phyloP scores from a whole-genome alignment of 2,113 vertebrate genomes.

The Halcyon malimbica region DNA sequence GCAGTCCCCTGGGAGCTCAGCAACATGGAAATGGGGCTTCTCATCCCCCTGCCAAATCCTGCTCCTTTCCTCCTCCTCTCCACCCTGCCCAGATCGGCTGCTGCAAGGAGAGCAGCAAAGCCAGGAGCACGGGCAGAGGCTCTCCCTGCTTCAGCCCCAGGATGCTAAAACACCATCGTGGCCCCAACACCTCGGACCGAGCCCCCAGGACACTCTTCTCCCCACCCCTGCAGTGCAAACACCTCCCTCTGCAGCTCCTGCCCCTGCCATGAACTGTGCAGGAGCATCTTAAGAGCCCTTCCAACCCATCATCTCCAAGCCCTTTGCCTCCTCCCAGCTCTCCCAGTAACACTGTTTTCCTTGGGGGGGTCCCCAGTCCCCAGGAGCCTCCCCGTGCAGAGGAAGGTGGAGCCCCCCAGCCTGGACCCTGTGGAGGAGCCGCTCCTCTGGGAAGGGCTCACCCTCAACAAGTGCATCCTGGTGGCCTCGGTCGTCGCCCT shows the following conservation, averaged over 20 bases:
- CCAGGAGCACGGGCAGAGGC: rapidly evolving
- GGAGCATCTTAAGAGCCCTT: not conserved
- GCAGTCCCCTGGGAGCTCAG: not conserved
- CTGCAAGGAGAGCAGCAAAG: not conserved
- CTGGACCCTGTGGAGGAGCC: slow-evolving; percentile 32
- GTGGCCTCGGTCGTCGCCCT: slow-evolving; percentile 82
- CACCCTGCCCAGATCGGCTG: not conserved
- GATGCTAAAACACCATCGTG: rapidly evolving
- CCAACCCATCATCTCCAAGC: not conserved
- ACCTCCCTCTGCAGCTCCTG: not conserved
- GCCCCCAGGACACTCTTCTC: too few relatives aligned
- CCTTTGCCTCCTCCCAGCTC: not conserved
- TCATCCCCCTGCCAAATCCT: not conserved
- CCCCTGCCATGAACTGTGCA: not conserved
- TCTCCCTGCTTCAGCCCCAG: not conserved
- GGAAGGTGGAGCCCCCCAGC: slow-evolving; percentile 53
- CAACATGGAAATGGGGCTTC: rapidly evolving
- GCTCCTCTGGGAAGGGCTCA: slow-evolving; percentile 86
- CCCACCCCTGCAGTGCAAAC: not conserved
- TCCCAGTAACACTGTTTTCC: not conserved
- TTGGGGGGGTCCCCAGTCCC: slow-evolving; percentile 9
- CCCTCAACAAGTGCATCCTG: slow-evolving; percentile 89
- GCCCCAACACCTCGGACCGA: not conserved
- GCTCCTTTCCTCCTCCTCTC: not conserved
- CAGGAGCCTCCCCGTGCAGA: slow-evolving; percentile 28